Evolutionary conservation across 1,140 invertebrate species (phyloP).

Genomic region (Wasmannia auropunctata): DNA sequence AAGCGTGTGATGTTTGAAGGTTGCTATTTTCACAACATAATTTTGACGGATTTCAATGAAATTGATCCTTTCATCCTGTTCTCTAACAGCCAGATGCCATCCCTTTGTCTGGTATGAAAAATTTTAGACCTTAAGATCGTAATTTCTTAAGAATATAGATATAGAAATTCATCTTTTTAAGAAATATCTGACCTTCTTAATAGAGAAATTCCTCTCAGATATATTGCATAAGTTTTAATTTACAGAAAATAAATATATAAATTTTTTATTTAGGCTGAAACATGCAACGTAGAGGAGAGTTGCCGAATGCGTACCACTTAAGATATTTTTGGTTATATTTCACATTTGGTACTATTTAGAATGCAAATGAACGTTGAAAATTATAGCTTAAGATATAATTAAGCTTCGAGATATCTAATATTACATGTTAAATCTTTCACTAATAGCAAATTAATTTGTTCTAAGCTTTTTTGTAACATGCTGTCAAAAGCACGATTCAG

Average conservation of each 20-base stretch:
- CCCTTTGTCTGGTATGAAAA: background rate
- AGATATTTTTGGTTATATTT: too few species aligned
- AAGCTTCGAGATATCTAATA: too few species aligned
- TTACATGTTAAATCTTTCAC: too few species aligned
- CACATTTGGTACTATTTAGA: too few species aligned
- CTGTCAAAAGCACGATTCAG: too few species aligned
- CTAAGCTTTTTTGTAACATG: too few species aligned
- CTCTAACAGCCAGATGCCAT: background rate
- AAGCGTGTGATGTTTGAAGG: background rate
- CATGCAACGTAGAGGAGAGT: too few species aligned
- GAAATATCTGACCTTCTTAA: background rate
- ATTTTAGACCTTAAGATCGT: background rate
- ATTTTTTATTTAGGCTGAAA: background rate
- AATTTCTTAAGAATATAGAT: background rate
- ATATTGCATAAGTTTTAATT: background rate
- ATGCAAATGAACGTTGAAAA: too few species aligned
- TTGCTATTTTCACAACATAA: background rate
- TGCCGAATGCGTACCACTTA: too few species aligned
- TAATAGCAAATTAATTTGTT: too few species aligned
- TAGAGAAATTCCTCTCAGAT: background rate
- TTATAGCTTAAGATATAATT: too few species aligned
- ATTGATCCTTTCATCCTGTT: conserved; percentile 5
- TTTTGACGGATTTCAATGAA: background rate
- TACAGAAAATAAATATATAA: background rate
- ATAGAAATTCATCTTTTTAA: background rate